These are phyloP conservation scores for Mesitornis unicolor DNA, from an alignment of 2,113 vertebrate species.

Conservation along the genomic window DNA sequence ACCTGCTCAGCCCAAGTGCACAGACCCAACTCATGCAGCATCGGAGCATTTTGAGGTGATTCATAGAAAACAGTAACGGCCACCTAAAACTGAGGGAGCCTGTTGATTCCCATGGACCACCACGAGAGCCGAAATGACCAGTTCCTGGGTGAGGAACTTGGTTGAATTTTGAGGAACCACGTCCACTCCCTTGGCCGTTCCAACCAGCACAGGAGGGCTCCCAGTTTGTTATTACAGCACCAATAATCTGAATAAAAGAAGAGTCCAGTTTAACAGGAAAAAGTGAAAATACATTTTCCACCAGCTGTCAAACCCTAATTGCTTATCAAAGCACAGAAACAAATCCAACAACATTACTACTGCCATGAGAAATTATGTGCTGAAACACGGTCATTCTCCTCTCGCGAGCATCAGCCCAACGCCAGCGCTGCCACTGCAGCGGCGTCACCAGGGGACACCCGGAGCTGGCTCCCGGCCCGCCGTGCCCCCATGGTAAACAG, in stretches of 20 bases:
- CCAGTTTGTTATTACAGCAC: background rate
- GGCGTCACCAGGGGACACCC: accelerated
- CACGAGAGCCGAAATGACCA: background rate
- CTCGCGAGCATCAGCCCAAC: background rate
- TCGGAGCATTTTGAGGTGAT: background rate
- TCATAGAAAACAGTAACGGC: background rate
- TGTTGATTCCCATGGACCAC: background rate
- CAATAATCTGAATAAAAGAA: background rate
- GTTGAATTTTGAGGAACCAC: background rate
- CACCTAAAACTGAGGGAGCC: background rate
- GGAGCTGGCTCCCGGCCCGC: background rate
- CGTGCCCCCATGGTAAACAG: background rate
- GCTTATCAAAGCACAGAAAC: background rate
- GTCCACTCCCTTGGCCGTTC: background rate
- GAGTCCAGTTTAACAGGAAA: background rate
- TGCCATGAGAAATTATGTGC: background rate
- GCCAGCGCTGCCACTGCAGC: background rate
- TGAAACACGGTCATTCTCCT: background rate
- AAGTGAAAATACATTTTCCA: background rate
- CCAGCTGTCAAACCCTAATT: background rate
- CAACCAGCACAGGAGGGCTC: background rate
- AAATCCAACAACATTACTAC: background rate
- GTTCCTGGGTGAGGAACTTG: background rate
- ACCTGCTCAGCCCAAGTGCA: background rate
- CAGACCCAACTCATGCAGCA: background rate